Evolutionary conservation across 2,888 invertebrate genomes (phyloP).

Genomic region (Andrena trimmerana): DNA sequence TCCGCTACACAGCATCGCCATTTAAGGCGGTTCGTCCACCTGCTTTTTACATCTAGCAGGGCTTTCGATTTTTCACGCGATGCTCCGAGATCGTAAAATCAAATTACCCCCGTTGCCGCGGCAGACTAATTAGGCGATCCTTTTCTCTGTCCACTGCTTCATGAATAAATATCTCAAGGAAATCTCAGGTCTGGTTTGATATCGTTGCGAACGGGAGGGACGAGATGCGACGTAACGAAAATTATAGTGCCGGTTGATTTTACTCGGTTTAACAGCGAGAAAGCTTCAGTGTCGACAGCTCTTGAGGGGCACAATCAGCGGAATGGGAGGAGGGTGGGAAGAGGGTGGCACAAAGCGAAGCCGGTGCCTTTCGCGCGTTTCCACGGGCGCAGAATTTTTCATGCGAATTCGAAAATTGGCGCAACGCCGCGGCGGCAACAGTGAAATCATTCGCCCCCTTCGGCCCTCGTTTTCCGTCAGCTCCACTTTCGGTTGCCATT

Average conservation of each 20-base stretch:
- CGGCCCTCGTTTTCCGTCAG: constrained; percentile 57
- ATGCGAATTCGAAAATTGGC: constrained; percentile 9
- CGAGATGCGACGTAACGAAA: too few species aligned
- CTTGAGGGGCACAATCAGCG: too few species aligned
- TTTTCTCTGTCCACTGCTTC: too few species aligned
- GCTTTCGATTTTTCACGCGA: constrained; percentile 3
- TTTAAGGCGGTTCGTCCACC: constrained; percentile 14
- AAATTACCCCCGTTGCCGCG: background rate
- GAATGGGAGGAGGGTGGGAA: too few species aligned
- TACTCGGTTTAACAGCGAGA: too few species aligned
- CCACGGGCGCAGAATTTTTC: background rate
- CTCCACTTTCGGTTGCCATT: constrained; percentile 73
- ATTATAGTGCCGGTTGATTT: too few species aligned
- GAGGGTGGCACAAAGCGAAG: too few species aligned
- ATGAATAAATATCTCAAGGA: too few species aligned
- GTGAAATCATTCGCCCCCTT: constrained; percentile 37
- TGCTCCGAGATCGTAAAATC: background rate
- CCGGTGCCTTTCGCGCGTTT: background rate
- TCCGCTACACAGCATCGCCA: constrained; percentile 3
- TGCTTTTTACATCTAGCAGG: background rate
- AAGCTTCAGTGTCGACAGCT: too few species aligned
- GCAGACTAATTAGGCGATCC: background rate
- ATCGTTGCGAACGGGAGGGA: too few species aligned
- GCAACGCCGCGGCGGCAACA: background rate
- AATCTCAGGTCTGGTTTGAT: too few species aligned